phyloP scores from a whole-genome alignment of 2,113 vertebrate species.

The Cololabis saira region DNA sequence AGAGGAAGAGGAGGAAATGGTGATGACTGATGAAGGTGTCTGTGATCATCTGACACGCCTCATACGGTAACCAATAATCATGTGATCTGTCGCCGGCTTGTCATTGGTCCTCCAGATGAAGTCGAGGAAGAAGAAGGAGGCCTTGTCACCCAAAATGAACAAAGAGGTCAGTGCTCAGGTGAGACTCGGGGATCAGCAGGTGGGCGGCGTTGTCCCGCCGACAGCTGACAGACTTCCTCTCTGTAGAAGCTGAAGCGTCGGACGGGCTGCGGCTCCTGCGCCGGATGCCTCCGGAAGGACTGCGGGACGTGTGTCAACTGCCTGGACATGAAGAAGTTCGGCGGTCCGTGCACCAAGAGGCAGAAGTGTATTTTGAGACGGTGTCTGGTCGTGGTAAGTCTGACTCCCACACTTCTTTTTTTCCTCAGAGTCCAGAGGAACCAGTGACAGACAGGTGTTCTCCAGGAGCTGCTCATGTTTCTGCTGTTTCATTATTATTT shows the following conservation, averaged over 20 bases:
- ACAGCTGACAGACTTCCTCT: neutral
- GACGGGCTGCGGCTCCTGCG: neutral
- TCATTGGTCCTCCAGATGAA: conserved; percentile 7
- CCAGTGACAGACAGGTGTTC: too few species aligned
- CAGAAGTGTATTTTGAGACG: conserved; percentile 9
- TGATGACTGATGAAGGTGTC: too few species aligned
- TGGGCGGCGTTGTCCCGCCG: neutral
- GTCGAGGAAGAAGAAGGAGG: neutral
- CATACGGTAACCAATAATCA: too few species aligned
- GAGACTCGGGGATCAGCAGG: neutral
- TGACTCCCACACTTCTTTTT: neutral
- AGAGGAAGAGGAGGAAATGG: neutral
- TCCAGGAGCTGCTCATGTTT: too few species aligned
- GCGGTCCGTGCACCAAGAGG: neutral
- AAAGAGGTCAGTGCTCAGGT: neutral
- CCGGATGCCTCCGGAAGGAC: conserved; percentile 7
- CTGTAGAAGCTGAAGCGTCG: neutral
- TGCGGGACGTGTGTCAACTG: conserved; percentile 10
- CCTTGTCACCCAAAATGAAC: too few species aligned
- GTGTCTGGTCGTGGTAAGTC: conserved; percentile 23
- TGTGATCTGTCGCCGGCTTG: conserved; percentile 1
- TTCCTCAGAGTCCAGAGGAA: too few species aligned
- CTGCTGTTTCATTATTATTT: too few species aligned
- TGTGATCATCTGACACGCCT: too few species aligned
- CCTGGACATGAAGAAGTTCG: conserved; percentile 24